These are phyloP conservation scores for Troides oblongomaculatus DNA, from an alignment of 2,888 invertebrate species.

Conservation along the genomic window DNA sequence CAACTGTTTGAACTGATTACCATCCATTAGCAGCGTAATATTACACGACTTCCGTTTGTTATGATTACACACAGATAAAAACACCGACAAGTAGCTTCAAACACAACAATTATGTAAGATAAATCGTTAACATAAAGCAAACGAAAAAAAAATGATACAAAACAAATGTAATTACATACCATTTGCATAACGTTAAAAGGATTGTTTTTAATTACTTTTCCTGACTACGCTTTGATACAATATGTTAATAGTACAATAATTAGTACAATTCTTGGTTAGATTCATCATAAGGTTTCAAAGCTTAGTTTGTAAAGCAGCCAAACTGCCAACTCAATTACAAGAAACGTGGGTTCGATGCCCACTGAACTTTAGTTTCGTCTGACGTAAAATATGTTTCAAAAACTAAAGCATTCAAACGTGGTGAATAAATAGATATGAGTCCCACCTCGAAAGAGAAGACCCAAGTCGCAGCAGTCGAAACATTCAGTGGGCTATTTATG, in stretches of 20 bases:
- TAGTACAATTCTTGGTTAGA: not conserved
- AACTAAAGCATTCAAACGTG: too few species aligned
- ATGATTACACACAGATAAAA: slow-evolving; percentile 3
- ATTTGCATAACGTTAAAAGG: not conserved
- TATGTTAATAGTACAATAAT: not conserved
- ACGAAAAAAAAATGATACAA: not conserved
- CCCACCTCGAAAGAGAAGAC: too few species aligned
- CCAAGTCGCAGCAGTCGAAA: too few species aligned
- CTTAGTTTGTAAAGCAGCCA: too few species aligned
- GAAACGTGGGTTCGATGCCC: too few species aligned
- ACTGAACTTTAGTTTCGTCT: too few species aligned
- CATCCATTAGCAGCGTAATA: slow-evolving; percentile 5
- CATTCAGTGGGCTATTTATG: too few species aligned
- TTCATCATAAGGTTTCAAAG: too few species aligned
- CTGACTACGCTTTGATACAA: not conserved
- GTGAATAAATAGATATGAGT: too few species aligned
- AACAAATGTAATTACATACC: not conserved
- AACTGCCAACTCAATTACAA: too few species aligned
- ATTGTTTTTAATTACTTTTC: not conserved
- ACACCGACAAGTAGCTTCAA: slow-evolving; percentile 3
- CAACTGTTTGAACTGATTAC: slow-evolving; percentile 1
- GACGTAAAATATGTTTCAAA: too few species aligned
- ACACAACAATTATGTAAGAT: slow-evolving; percentile 1
- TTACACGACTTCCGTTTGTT: slow-evolving; percentile 18
- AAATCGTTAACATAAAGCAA: not conserved